These are phyloP conservation scores for Sycophila texana DNA, from an alignment of 2,888 invertebrate genomes.

Conservation along the genomic window DNA sequence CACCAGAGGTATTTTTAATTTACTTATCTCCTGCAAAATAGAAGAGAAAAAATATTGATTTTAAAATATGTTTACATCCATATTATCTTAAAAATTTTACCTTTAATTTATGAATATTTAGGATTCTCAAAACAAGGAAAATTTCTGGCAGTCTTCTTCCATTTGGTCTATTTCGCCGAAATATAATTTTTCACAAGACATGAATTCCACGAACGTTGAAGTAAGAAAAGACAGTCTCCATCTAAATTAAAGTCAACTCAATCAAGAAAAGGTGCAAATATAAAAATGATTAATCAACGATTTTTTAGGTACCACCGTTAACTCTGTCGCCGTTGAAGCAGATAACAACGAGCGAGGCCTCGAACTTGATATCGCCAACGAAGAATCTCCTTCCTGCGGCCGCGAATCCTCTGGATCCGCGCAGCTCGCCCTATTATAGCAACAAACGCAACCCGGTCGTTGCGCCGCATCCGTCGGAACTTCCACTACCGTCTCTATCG, in stretches of 20 bases:
- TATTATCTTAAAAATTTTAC: neutral
- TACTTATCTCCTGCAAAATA: neutral
- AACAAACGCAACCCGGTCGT: constrained; percentile 64
- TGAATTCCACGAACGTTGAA: constrained; percentile 66
- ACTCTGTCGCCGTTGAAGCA: constrained; percentile 68
- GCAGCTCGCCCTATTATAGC: constrained; percentile 69
- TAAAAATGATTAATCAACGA: neutral
- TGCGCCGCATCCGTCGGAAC: constrained; percentile 73
- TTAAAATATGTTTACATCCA: no score
- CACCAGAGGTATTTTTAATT: constrained; percentile 73
- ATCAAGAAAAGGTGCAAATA: neutral
- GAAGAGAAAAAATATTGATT: neutral
- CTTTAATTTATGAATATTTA: constrained; percentile 17
- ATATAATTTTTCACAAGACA: constrained; percentile 65
- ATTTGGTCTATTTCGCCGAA: constrained; percentile 71
- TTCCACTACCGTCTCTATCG: constrained; percentile 71
- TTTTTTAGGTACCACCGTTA: constrained; percentile 68
- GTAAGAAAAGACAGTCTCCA: constrained; percentile 55
- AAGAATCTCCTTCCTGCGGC: constrained; percentile 70
- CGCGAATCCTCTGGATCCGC: constrained; percentile 71
- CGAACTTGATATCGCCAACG: constrained; percentile 69
- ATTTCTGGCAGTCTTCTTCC: constrained; percentile 69
- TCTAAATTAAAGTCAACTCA: neutral
- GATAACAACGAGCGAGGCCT: constrained; percentile 61
- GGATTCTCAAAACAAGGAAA: constrained; percentile 55